Base-by-base conservation (phyloP, 2,797 vertebrate genomes). In the Sylvia borin region DNA sequence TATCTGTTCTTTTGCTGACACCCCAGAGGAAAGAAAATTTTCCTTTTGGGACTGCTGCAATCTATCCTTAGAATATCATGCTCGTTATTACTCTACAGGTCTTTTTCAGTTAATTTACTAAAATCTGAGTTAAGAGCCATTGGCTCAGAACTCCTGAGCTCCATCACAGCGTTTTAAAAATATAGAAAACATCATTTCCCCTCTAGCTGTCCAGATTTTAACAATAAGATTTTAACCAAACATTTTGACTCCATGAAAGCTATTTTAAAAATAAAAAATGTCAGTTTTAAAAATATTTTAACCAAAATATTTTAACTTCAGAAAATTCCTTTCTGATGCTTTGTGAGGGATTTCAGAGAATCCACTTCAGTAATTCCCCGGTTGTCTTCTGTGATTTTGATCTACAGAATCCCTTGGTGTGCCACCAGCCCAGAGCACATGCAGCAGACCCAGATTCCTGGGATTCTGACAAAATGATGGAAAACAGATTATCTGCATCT, bases 41-140 rank as follows among this genome's bases (percentile, higher is more conserved):
- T 71, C 70, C 65, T 92, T 86, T 70, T 34, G 80, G 60, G 57
- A 58, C 15, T 6, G 27, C 43, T 75, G 80, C 18, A 72, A 57
- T 83, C 40, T 75, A 48, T 71, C 53, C 80, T 67, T 51, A 14
- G 29, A 54, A 27, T 29, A 78, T 62, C 32, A 38, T 1, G 1
- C 10, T 93, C 57, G 38, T 81, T 66, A 57, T 47, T 71, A 55
- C 20, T 14, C 42, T 36, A 3, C 1, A 65, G n/a, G 45, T 88
- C 43, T 64, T 93, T 90, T 96, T 84, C 54, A 75, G 58, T 38
- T 87, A 81, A 81, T 95, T 95, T 78, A 45, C 22, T 43, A 74
- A 66, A 75, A 32, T 74, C 21, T n/a, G 42, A 73, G 68, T n/a
- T 40, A 60, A 87, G 11, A 54, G 4, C 55, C 19, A 4, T 12